phyloP scores from a whole-genome alignment of 2,888 invertebrate species.

The Cataglyphis rosenhaueri region DNA sequence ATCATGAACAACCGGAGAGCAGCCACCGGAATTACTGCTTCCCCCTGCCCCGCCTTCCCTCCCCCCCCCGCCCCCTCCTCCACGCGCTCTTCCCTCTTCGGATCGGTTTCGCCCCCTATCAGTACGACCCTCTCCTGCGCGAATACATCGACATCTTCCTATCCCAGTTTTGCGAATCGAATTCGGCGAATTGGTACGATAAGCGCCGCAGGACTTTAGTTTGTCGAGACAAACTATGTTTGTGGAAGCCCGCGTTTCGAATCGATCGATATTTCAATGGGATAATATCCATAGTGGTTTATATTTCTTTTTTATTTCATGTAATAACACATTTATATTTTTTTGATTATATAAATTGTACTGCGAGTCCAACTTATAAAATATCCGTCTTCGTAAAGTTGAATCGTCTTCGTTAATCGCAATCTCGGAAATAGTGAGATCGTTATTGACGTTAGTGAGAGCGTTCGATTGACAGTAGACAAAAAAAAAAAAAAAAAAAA shows the following conservation, averaged over 20 bases:
- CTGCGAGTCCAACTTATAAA: neutral
- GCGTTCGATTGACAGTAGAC: neutral
- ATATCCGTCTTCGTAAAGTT: neutral
- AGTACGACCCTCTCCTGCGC: neutral
- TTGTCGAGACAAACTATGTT: constrained; percentile 20
- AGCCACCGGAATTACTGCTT: constrained; percentile 59
- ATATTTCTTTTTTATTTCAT: neutral
- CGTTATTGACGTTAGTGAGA: no score
- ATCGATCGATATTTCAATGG: neutral
- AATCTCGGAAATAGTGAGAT: neutral
- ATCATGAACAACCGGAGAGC: constrained; percentile 58
- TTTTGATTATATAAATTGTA: neutral
- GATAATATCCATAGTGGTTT: constrained; percentile 12
- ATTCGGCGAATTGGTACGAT: constrained; percentile 20
- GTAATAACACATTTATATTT: neutral
- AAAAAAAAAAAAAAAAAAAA: no score
- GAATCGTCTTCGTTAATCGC: no score
- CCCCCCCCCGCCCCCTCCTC: neutral
- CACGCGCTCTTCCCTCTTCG: constrained; percentile 8
- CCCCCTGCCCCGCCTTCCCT: no score
- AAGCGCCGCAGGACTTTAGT: neutral
- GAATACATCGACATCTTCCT: constrained; percentile 24
- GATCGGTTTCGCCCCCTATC: constrained; percentile 24
- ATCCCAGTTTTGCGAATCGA: constrained; percentile 19
- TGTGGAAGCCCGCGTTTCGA: neutral